phyloP scores from a whole-genome alignment of 2,797 vertebrate species.

The Leucoraja ocellata region DNA sequence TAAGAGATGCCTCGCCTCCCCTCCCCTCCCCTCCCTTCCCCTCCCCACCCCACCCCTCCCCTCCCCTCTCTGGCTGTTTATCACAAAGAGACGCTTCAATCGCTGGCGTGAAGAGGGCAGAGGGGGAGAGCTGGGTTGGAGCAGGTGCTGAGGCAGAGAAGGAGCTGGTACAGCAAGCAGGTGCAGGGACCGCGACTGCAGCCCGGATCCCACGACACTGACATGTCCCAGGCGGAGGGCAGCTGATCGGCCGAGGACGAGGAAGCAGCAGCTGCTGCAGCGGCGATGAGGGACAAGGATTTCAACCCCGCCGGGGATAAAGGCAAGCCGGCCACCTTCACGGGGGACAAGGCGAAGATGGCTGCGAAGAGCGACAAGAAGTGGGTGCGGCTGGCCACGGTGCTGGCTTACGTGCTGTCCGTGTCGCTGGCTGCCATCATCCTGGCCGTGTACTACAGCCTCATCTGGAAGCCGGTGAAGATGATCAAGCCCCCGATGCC shows the following conservation, averaged over 20 bases:
- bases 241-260: background rate
- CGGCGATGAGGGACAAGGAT: slow-evolving; percentile 84
- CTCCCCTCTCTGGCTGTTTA: background rate
- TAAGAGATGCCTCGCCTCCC: background rate
- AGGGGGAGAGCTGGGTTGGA: background rate
- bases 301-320: slow-evolving; percentile 86
- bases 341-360: slow-evolving; percentile 98
- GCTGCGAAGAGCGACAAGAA: slow-evolving; percentile 98
- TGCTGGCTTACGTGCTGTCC: slow-evolving; percentile 92
- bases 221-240: slow-evolving; percentile 40
- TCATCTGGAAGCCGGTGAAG: slow-evolving; percentile 83
- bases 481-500: too few relatives aligned
- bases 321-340: slow-evolving; percentile 95
- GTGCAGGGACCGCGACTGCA: slow-evolving; percentile 40
- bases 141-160: slow-evolving; percentile 43
- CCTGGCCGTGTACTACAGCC: slow-evolving; percentile 92
- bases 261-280: slow-evolving; percentile 55
- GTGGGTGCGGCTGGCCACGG: slow-evolving; percentile 96
- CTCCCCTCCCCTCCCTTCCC: too few relatives aligned
- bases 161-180: slow-evolving; percentile 28
- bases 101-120: background rate
- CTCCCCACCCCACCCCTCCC: background rate
- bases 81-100: background rate
- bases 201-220: slow-evolving; percentile 42
- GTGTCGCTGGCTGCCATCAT: slow-evolving; percentile 96